These are phyloP conservation scores for Cerceris rybyensis DNA, from an alignment of 2,888 invertebrate genomes.

Conservation along the genomic window DNA sequence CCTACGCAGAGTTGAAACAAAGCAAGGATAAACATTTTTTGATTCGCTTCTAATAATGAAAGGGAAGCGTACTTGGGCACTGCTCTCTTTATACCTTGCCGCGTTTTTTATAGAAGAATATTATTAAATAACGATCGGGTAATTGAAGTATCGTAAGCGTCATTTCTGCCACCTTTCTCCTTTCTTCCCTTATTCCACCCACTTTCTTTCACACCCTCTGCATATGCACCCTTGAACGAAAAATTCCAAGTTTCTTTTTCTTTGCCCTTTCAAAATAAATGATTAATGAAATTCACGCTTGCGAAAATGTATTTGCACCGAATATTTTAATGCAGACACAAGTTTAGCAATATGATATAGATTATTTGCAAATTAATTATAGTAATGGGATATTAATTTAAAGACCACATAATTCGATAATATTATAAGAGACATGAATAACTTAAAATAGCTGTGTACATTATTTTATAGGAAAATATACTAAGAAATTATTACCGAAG, in stretches of 20 bases:
- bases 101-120: conserved; percentile 32
- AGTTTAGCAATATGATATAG: conserved; percentile 35
- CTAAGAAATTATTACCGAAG: conserved; percentile 74
- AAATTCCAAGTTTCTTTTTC: too few relatives aligned
- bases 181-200: too few relatives aligned
- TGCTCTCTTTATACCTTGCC: conserved; percentile 42
- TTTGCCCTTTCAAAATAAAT: background rate
- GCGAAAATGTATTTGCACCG: conserved; percentile 44
- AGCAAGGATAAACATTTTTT: conserved; percentile 35
- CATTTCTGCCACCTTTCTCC: background rate
- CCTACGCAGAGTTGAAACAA: conserved; percentile 26
- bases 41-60: conserved; percentile 19
- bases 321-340: conserved; percentile 43
- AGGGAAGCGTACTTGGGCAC: conserved; percentile 11
- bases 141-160: conserved; percentile 7
- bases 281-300: conserved; percentile 46
- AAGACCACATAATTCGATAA: conserved; percentile 66
- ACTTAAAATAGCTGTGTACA: conserved; percentile 77
- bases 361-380: conserved; percentile 52
- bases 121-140: conserved; percentile 32
- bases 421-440: conserved; percentile 67
- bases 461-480: conserved; percentile 80
- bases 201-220: too few relatives aligned
- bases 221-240: too few relatives aligned
- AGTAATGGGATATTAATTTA: conserved; percentile 66